Base-by-base conservation (phyloP, 2,888 invertebrate species). In the Phengaris arion region DNA sequence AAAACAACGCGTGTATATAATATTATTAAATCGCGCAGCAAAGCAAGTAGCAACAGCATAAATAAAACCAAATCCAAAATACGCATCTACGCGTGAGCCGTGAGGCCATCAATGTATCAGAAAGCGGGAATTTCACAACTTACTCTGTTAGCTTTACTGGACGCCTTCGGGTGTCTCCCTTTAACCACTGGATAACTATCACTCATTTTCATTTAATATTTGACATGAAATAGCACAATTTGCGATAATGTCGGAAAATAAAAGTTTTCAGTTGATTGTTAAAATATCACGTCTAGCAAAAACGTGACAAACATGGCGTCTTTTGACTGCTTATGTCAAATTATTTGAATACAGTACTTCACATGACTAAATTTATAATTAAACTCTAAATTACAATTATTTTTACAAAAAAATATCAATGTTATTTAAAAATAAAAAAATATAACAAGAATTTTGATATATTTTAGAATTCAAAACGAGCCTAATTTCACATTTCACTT, bases 271-370 rank as follows among this genome's bases (percentile, higher is more conserved):
- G 78, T 82, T 83, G 85, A 22, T 22, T 22, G 22, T 85, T 85
- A 85, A 80, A 85, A 86, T 86, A 52, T 86, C 87, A 86, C 85
- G 84, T 88, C 85, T 87, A 82, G 87, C 85, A 89, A 91, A 92
- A 92, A 92, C 92, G 92, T 92, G 92, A 92, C 92, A 89, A 92
- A 91, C 86, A 92, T 92, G 92, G 92, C 92, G 92, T 90, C 90
- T 80, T 75, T 80, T 48, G 79, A 81, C 48, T 70, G 70, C 84
- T 85, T 83, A 82, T 86, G 87, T 87, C 88, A 87, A 81, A 81
- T 78, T 64, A 76, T 68, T 77, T 74, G 59, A 75, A 75, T 70
- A 68, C 68, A 69, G 13, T 68, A 55, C 68, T 74, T 68, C 51
- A 15, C n/a, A 54, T 52, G 15, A 74, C 74, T 74, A 15, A 45